phyloP scores from a whole-genome alignment of 2,888 invertebrate species.

The Leptinotarsa juncta region DNA sequence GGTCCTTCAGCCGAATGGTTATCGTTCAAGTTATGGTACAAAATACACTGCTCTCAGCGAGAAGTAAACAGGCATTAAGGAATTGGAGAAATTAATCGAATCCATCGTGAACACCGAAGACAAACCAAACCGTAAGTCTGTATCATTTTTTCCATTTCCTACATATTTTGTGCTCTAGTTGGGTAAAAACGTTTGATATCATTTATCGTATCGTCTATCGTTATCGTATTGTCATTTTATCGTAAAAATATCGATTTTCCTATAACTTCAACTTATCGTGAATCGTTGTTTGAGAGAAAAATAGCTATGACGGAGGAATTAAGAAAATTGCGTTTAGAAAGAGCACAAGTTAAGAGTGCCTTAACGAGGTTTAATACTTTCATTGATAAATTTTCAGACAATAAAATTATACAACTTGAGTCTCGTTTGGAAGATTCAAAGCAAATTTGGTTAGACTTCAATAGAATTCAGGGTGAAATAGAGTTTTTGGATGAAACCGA shows the following conservation, averaged over 20 bases:
- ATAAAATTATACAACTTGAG: not conserved
- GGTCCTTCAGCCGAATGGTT: slow-evolving; percentile 8
- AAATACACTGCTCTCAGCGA: not conserved
- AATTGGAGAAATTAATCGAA: not conserved
- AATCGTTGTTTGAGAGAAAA: not conserved
- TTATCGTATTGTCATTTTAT: no score
- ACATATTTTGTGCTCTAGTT: not conserved
- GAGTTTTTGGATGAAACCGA: slow-evolving; percentile 10
- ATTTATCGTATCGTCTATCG: not conserved
- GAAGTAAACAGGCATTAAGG: not conserved
- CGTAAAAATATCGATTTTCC: no score
- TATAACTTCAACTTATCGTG: not conserved
- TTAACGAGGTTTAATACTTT: slow-evolving; percentile 13
- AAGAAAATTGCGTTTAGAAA: not conserved
- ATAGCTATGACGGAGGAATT: not conserved
- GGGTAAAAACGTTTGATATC: not conserved
- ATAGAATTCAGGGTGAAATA: slow-evolving; percentile 2
- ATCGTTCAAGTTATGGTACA: not conserved
- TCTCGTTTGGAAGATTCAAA: slow-evolving; percentile 11
- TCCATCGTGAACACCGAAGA: not conserved
- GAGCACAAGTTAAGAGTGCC: not conserved
- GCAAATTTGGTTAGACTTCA: slow-evolving; percentile 8
- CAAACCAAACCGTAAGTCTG: not conserved
- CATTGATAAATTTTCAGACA: slow-evolving; percentile 7
- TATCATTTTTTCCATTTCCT: slow-evolving; percentile 1